Evolutionary conservation across 1,140 invertebrate genomes (phyloP), one percentile per base, ranked within the genome.

Genomic region (Rhopalosiphum padi): DNA sequence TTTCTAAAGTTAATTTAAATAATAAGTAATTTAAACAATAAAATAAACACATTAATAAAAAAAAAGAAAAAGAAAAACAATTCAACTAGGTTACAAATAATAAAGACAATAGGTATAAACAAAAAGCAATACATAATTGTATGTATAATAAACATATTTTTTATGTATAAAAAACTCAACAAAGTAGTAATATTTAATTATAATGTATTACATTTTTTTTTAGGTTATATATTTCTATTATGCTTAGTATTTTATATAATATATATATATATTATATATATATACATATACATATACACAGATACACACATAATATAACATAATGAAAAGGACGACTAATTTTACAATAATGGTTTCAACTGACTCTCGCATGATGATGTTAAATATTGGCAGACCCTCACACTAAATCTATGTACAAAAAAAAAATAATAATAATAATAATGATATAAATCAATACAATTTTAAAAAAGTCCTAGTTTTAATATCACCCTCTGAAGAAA

Each of bases 81-180:
- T 86, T 86, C 82, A 93, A 93, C 91, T 93, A 93, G 48, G 48
- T 86, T 85, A 93, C 77, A 93, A 93, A 92, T 92, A 91, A 91
- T 91, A 92, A 92, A 86, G 77, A 83, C 86, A 93, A 86, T 83
- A 85, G 82, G 91, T 93, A 93, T 93, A 93, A 93, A 93, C 82
- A 93, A 55, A 90, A 85, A 86, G 91, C 91, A 86, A 86, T 93
- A 93, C 91, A 93, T 93, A 85, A 93, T 85, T 68, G 37, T 93
- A 93, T 93, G 77, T 93, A 93, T 93, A 93, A 93, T 93, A 41
- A 93, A 93, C 91, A 93, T 86, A 93, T 93, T 93, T 83, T 93
- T 93, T 85, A 93, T 93, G 91, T 93, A 93, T 93, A 93, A 93
- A 91, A 93, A 93, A 93, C 91, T 93, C 91, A 93, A 93, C 91